Conservation (phyloP, 1,140 invertebrate genomes). For the Bombyx mandarina region DNA sequence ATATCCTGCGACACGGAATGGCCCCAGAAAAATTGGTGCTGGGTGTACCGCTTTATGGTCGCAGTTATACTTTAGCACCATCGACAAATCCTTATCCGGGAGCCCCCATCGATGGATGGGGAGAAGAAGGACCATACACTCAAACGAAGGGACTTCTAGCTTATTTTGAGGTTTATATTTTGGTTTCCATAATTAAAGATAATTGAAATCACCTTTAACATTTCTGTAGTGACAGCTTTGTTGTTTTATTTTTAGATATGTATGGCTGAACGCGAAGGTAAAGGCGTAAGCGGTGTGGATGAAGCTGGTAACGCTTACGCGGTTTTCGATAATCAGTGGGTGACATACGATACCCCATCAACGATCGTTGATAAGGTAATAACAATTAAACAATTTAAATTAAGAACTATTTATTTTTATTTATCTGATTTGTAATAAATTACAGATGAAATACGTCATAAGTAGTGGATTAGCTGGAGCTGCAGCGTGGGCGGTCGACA, state of each 20-base stretch:
- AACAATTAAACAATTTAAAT: background rate
- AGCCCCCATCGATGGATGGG: slow-evolving; percentile 66
- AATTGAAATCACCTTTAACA: too few species aligned
- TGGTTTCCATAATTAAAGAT: too few species aligned
- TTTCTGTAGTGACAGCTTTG: background rate
- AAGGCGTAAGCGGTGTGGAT: slow-evolving; percentile 75
- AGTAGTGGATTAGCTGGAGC: slow-evolving; percentile 76
- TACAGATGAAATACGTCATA: slow-evolving; percentile 75
- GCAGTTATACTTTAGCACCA: slow-evolving; percentile 73
- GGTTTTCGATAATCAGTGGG: slow-evolving; percentile 84
- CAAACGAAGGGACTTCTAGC: slow-evolving; percentile 75
- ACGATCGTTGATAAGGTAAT: slow-evolving; percentile 78
- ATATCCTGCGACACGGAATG: slow-evolving; percentile 59
- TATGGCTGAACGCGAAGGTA: slow-evolving; percentile 74
- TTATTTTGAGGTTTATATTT: slow-evolving; percentile 72
- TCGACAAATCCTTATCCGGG: slow-evolving; percentile 65
- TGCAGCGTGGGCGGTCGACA: slow-evolving; percentile 77
- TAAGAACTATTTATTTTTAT: slow-evolving; percentile 14
- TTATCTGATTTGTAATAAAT: background rate
- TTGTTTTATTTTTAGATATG: slow-evolving; percentile 73
- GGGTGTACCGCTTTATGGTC: slow-evolving; percentile 78
- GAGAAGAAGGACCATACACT: slow-evolving; percentile 76
- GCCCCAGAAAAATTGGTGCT: slow-evolving; percentile 73
- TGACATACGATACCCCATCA: slow-evolving; percentile 83
- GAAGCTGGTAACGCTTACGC: slow-evolving; percentile 80